Evolutionary conservation across 2,797 vertebrate genomes (phyloP).

Genomic region (Ptychadena robeensis): DNA sequence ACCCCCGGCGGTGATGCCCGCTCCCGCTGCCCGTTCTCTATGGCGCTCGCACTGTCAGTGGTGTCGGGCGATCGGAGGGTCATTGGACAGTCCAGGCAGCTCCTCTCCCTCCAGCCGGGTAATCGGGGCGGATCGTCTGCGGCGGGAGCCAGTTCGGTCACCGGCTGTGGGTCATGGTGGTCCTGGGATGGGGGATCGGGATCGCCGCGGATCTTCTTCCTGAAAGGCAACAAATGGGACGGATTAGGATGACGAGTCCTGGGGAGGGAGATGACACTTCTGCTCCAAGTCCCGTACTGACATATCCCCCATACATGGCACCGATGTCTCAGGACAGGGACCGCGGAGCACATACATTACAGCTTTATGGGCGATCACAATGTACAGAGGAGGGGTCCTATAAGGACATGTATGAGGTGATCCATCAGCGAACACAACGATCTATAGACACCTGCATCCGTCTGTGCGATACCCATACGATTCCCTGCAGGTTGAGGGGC

Average conservation of each 20-base stretch:
- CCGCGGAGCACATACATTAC: no score
- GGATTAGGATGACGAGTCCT: neutral
- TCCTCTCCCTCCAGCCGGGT: neutral
- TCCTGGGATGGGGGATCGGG: neutral
- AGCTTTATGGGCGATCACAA: no score
- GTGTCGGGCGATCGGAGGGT: constrained; percentile 53
- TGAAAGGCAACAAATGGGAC: neutral
- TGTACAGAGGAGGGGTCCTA: no score
- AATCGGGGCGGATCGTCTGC: neutral
- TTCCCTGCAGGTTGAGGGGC: no score
- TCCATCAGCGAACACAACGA: no score
- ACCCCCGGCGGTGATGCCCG: constrained; percentile 2
- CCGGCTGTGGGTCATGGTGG: neutral
- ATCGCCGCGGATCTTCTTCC: neutral
- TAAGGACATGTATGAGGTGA: no score
- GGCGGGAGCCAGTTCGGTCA: neutral
- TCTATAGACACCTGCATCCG: no score
- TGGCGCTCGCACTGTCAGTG: constrained; percentile 27
- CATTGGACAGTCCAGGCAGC: constrained; percentile 27
- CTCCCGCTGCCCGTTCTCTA: constrained; percentile 9
- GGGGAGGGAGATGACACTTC: neutral
- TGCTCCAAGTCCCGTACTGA: neutral
- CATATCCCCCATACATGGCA: constrained; percentile 20
- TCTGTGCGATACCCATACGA: no score
- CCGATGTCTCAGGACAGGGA: no score